Base-by-base conservation (phyloP, 2,797 vertebrate genomes). In the Spinibarbus caldwelli region DNA sequence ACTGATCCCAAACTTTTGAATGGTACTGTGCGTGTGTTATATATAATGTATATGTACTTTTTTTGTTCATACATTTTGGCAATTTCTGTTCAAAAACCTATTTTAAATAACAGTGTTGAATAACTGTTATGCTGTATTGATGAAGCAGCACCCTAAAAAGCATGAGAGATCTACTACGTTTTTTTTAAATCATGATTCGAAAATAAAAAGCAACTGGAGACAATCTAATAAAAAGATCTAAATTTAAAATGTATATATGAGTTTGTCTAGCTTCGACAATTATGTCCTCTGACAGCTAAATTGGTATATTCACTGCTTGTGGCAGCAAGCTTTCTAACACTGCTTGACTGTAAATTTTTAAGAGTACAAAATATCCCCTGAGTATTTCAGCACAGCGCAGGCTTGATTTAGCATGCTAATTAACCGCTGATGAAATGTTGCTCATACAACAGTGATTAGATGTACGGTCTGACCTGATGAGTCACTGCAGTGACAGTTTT, bases 371-470 rank as follows among this genome's bases (percentile, higher is more conserved):
- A 62, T 34, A 62, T 73, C 54, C 70, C 26, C 2, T 0, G 52
- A 64, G 81, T 64, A 34, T 83, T 83, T 75, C 68, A 64, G 41
- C 19, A 54, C 3, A 36, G 45, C 2, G 23, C 29, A 75, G 21
- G 59, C 41, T 64, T 64, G 19, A 57, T 82, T 71, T 59, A 59
- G 26, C 67, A 82, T 75, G 41, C 21, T 75, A 83, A 83, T 26
- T 45, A 64, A 64, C 17, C 21, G 8, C 52, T 73, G 52, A 62
- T 59, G 52, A 82, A 64, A 72, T 72, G 26, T 59, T 71, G 19
- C 80, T 82, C n/a, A 43, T 45, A 29, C 52, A 57, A 45, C 80
- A 59, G n/a, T n/a, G n/a, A n/a, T n/a, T n/a, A n/a, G n/a, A n/a
- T n/a, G n/a, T n/a, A n/a, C n/a, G n/a, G n/a, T n/a, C n/a, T n/a